A percentile compares a stretch with the other conserved stretches of the same genome.
Evolutionary conservation across 1,140 invertebrate genomes (phyloP).

Genomic region (Diachasmimorpha longicaudata): DNA sequence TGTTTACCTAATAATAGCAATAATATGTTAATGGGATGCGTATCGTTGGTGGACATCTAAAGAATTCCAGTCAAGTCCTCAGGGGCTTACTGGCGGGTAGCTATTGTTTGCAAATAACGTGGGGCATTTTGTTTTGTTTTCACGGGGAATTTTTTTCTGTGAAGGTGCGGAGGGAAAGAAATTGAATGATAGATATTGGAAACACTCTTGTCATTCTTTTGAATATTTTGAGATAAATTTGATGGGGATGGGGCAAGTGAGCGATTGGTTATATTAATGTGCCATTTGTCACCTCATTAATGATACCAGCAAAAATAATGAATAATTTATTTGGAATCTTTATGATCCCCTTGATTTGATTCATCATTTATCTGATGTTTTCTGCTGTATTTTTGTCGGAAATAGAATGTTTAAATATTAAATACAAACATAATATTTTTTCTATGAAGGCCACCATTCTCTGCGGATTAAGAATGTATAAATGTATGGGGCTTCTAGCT

Average conservation of each 20-base stretch:
- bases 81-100: slow-evolving; percentile 24
- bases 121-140: background rate
- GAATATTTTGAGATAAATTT: background rate
- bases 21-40: slow-evolving; percentile 63
- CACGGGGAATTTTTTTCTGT: background rate
- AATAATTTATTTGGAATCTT: too few relatives aligned
- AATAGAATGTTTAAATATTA: too few relatives aligned
- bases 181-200: background rate
- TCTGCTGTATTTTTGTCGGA: too few relatives aligned
- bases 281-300: too few relatives aligned
- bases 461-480: background rate
- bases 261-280: background rate
- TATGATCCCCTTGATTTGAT: too few relatives aligned
- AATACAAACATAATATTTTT: too few relatives aligned
- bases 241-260: background rate
- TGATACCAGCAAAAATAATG: too few relatives aligned
- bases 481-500: background rate
- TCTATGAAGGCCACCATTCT: too few relatives aligned
- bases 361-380: too few relatives aligned
- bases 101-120: slow-evolving; percentile 60
- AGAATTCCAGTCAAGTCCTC: slow-evolving; percentile 52
- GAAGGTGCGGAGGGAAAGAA: slow-evolving; percentile 8
- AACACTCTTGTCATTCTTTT: background rate
- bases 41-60: slow-evolving; percentile 58
- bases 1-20: slow-evolving; percentile 63